Conservation (phyloP, 2,888 invertebrate genomes). For the Phania funesta region DNA sequence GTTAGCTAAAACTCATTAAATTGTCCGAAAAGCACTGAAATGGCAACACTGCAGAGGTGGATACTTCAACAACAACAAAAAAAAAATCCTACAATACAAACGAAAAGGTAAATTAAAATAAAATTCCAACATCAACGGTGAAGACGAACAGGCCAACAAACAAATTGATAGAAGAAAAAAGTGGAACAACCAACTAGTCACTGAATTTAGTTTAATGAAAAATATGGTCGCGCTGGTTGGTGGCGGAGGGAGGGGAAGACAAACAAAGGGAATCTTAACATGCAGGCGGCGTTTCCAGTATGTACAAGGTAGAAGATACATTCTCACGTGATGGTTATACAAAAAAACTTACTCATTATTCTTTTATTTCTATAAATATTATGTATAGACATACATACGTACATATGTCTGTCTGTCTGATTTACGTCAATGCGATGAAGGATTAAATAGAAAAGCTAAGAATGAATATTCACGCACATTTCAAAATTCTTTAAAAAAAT, state of each 20-base stretch:
- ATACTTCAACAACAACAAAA: neutral
- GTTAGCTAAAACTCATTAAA: too few species aligned
- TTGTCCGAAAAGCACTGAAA: too few species aligned
- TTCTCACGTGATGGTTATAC: slow-evolving; percentile 41
- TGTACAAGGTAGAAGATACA: neutral
- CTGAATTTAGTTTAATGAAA: slow-evolving; percentile 5
- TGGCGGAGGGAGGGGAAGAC: neutral
- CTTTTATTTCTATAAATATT: neutral
- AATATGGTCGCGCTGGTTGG: neutral
- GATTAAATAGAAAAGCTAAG: neutral
- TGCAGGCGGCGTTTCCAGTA: slow-evolving; percentile 7
- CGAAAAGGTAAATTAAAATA: slow-evolving; percentile 43
- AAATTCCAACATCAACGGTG: slow-evolving; percentile 11
- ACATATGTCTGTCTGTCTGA: too few species aligned
- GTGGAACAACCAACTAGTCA: slow-evolving; percentile 45
- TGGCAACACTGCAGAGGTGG: slow-evolving; percentile 8
- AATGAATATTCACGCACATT: too few species aligned
- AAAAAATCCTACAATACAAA: slow-evolving; percentile 28
- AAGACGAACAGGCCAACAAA: slow-evolving; percentile 13
- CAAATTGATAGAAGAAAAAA: slow-evolving; percentile 22
- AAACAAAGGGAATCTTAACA: neutral
- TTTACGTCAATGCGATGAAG: neutral
- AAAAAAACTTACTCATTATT: neutral
- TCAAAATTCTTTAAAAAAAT: neutral
- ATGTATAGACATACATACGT: too few species aligned